phyloP scores from a whole-genome alignment of 1,140 invertebrate genomes.

The Branchinecta lynchi region DNA sequence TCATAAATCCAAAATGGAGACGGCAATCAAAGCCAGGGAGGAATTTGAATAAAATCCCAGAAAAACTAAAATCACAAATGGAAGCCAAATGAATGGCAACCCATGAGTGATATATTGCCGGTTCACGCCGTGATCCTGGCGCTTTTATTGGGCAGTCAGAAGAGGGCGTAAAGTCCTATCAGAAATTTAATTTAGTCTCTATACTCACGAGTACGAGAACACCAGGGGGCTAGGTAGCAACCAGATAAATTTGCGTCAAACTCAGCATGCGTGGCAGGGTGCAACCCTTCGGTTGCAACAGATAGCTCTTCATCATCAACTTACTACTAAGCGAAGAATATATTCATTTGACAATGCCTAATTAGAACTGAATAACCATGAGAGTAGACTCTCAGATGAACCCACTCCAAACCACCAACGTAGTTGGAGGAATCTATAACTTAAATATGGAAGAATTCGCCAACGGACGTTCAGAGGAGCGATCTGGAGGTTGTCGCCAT shows the following conservation, averaged over 20 bases:
- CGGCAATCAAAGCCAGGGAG: not conserved
- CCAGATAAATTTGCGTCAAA: slow-evolving; percentile 3
- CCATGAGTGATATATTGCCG: not conserved
- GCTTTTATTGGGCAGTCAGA: not conserved
- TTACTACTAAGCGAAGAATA: no score
- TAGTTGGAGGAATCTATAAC: no score
- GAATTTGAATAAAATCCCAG: not conserved
- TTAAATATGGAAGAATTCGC: no score
- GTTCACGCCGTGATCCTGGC: not conserved
- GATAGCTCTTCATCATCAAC: slow-evolving; percentile 3
- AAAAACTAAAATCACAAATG: not conserved
- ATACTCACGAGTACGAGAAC: not conserved
- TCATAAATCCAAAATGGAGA: not conserved
- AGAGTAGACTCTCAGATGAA: no score
- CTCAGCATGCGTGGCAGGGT: not conserved
- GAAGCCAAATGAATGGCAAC: not conserved
- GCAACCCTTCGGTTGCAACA: not conserved
- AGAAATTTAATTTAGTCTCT: slow-evolving; percentile 8
- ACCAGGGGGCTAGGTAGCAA: slow-evolving; percentile 1
- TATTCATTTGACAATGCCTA: no score
- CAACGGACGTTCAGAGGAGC: no score
- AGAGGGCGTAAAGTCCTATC: not conserved
- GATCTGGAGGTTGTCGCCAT: no score
- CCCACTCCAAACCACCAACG: no score
- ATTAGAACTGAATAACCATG: no score